A percentile compares a stretch with the other conserved stretches of the same genome.
phyloP scores from a whole-genome alignment of 1,140 invertebrate genomes.

The Diorhabda sublineata region DNA sequence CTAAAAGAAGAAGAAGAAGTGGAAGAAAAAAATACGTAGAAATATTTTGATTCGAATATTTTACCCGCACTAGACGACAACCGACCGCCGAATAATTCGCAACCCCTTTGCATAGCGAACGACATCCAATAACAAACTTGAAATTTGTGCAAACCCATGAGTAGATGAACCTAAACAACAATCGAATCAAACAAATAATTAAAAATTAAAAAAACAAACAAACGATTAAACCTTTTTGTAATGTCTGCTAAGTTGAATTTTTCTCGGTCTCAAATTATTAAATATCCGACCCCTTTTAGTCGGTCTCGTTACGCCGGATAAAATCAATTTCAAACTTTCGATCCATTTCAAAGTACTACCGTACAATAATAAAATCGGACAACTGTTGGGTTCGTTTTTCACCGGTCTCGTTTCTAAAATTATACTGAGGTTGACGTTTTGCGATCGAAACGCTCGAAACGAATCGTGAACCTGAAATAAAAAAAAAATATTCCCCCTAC shows the following conservation, averaged over 20 bases:
- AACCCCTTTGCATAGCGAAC: conserved; percentile 90
- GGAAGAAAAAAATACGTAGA: not conserved
- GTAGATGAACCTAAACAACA: conserved; percentile 55
- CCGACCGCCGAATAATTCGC: conserved; percentile 83
- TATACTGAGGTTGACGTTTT: conserved; percentile 85
- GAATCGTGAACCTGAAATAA: conserved; percentile 69
- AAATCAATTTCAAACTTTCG: conserved; percentile 90
- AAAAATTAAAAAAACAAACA: not conserved
- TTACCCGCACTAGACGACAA: conserved; percentile 74
- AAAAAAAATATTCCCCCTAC: not conserved
- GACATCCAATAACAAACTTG: conserved; percentile 98
- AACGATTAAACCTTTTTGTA: conserved; percentile 70
- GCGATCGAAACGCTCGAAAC: conserved; percentile 88
- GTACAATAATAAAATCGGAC: conserved; percentile 78
- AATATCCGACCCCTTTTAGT: conserved; percentile 88
- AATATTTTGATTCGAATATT: not conserved
- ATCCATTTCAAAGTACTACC: conserved; percentile 92
- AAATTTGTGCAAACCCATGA: conserved; percentile 82
- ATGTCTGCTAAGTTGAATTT: conserved; percentile 89
- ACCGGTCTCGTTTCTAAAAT: conserved; percentile 80
- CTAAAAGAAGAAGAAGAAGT: conserved; percentile 42
- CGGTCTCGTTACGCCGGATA: conserved; percentile 92
- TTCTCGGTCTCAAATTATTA: conserved; percentile 74
- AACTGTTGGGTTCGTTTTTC: conserved; percentile 53
- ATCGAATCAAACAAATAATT: not conserved